Evolutionary conservation across 2,113 vertebrate genomes (phyloP), one percentile per base, ranked within the genome.

Genomic region (Sylvicapra grimmia): DNA sequence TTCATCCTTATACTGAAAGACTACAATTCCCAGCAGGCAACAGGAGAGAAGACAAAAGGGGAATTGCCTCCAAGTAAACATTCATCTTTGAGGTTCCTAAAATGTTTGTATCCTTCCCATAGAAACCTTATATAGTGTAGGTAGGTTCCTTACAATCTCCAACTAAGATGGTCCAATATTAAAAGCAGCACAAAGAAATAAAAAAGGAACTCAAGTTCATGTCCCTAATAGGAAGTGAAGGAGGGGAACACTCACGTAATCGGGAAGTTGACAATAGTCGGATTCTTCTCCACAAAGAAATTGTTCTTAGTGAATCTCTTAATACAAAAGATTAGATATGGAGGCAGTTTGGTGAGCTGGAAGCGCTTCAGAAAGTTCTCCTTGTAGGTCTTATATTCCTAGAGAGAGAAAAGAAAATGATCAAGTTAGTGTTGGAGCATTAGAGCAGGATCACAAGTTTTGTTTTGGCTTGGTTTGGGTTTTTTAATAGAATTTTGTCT

Each of bases 301-400:
- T 99, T 99, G 98, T 99, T 99, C 98, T 99, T 99, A 97, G 99
- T 99, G 98, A 99, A 99, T 94, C 99, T 99, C 97, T 99, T 99
- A 98, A 99, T 99, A 99, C 99, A 99, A 98, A 99, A 99, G 98
- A 99, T 99, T 89, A 99, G 99, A 98, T 99, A 99, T 0, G 99
- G 99, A 1, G 99, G 99, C 97, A 99, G 99, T 96, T 99, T 99
- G 47, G 99, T 99, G 97, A 99, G 98, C 99, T 99, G 99, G 98
- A 99, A 99, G 58, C 99, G 99, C 98, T 99, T 99, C 68, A 99
- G 99, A 89, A 99, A 99, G 97, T 99, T 99, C 98, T 99, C 99
- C 98, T 99, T 99, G 98, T 99, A 99, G 25, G 99, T 99, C 98
- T 99, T 99, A 98, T 99, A 99, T 90, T 99, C 99, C 99, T 99